A percentile compares a stretch with the other conserved stretches of the same genome.
These are phyloP conservation scores for Lamprotornis superbus DNA, from an alignment of 2,113 vertebrate genomes.

Conservation along the genomic window DNA sequence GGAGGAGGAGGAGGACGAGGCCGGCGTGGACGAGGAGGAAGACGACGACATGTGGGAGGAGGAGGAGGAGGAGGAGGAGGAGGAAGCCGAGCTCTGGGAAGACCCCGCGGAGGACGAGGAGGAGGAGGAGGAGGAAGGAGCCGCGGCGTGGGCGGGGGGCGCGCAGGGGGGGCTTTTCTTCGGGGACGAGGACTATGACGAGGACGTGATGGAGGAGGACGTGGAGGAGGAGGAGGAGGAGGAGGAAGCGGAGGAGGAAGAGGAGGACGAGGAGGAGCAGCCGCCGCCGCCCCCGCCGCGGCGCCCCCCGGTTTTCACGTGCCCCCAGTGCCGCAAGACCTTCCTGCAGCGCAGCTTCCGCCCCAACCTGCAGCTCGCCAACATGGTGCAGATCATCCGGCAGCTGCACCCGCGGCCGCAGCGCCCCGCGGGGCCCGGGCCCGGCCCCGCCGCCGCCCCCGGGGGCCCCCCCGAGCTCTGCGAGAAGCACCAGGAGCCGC, in stretches of 20 bases:
- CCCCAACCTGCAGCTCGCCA: constrained; percentile 68
- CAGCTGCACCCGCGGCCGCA: constrained; percentile 37
- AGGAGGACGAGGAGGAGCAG: background rate
- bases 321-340: constrained; percentile 62
- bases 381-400: constrained; percentile 70
- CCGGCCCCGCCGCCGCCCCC: too few relatives aligned
- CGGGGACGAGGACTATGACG: too few relatives aligned
- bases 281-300: background rate
- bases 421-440: too few relatives aligned
- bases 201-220: background rate
- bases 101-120: background rate
- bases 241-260: background rate
- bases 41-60: background rate
- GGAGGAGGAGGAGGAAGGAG: background rate
- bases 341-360: constrained; percentile 58
- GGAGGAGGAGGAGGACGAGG: background rate
- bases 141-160: background rate
- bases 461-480: too few relatives aligned
- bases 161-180: background rate
- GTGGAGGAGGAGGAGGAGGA: background rate
- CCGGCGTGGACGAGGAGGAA: background rate
- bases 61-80: background rate
- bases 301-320: constrained; percentile 40
- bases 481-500: constrained; percentile 60
- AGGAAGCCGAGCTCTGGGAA: background rate